Evolutionary conservation across 2,113 vertebrate genomes (phyloP).

Genomic region (Entosphenus tridentatus): DNA sequence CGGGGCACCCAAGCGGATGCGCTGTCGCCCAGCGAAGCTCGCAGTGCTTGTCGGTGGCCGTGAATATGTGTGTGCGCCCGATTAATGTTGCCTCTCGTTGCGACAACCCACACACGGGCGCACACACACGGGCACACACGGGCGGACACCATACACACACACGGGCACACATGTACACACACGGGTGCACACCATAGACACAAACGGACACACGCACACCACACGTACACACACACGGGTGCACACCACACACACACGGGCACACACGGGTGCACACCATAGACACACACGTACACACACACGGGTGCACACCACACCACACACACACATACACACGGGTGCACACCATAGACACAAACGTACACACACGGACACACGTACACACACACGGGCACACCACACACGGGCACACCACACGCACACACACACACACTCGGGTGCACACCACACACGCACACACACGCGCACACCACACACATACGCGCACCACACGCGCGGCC

Average conservation of each 20-base stretch:
- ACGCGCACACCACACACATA: not conserved
- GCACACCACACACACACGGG: not conserved
- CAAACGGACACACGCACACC: not conserved
- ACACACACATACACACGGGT: not conserved
- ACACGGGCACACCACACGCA: not conserved
- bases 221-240: not conserved
- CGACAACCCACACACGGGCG: no score
- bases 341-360: not conserved
- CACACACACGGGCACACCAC: not conserved
- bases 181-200: not conserved
- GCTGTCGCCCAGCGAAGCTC: no score
- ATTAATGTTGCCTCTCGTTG: no score
- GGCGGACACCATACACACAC: not conserved
- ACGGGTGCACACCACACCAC: not conserved
- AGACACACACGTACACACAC: conserved; percentile 3
- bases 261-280: not conserved
- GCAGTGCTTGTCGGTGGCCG: no score
- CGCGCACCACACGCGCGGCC: not conserved
- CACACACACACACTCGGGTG: not conserved
- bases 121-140: not conserved
- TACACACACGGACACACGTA: not conserved
- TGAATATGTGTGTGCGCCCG: no score
- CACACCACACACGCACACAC: not conserved
- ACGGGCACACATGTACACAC: no score
- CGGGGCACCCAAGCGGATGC: no score